Conservation (phyloP, 2,113 vertebrate genomes). For the Gavia stellata region DNA sequence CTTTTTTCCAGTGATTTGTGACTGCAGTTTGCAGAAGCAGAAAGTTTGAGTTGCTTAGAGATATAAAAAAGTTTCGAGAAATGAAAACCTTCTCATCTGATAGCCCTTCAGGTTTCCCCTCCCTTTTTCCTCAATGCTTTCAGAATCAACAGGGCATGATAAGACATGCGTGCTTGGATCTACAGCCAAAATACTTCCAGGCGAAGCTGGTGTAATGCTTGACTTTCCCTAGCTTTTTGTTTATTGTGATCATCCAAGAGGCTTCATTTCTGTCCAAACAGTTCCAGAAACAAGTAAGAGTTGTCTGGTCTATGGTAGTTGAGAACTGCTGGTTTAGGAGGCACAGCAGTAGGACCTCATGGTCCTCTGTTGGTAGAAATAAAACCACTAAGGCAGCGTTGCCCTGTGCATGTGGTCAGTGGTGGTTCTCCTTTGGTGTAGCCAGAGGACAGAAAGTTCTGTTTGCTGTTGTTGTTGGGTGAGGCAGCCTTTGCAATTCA, state of each 20-base stretch:
- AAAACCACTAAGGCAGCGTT: background rate
- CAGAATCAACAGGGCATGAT: background rate
- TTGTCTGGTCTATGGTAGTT: fast-evolving
- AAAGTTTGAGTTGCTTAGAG: background rate
- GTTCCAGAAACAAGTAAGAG: background rate
- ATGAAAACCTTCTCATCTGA: background rate
- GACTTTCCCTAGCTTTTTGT: background rate
- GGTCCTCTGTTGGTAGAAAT: background rate
- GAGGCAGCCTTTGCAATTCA: background rate
- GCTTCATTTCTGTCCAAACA: background rate
- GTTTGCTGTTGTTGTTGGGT: background rate
- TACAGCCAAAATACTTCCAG: background rate
- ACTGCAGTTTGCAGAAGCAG: background rate
- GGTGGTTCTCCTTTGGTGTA: background rate
- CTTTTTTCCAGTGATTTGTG: conserved; percentile 18
- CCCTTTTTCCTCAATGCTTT: background rate
- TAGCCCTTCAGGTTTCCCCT: background rate
- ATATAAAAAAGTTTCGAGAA: background rate
- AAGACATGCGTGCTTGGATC: background rate
- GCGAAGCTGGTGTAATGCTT: background rate
- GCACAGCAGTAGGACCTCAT: background rate
- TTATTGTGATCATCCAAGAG: background rate
- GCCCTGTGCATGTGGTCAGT: background rate
- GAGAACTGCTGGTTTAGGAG: background rate
- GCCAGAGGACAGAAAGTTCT: background rate